These are phyloP conservation scores for Bombus impatiens DNA, from an alignment of 1,140 invertebrate species.

Conservation along the genomic window DNA sequence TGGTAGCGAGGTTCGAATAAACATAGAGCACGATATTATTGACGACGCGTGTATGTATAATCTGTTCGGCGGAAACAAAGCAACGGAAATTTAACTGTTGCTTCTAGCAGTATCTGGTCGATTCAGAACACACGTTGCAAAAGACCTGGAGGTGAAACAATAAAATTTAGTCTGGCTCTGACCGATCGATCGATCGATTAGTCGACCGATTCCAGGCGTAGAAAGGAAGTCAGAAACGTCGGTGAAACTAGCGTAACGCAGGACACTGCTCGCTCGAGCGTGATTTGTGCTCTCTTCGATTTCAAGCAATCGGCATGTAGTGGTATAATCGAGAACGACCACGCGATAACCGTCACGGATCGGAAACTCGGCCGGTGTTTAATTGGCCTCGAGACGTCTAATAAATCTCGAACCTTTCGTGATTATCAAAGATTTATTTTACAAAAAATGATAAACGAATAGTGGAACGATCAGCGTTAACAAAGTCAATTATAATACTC, in stretches of 20 bases:
- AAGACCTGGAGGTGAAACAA: too few species aligned
- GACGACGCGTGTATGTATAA: background rate
- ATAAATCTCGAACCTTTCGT: slow-evolving; percentile 50
- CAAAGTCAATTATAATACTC: slow-evolving; percentile 42
- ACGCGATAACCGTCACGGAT: slow-evolving; percentile 66
- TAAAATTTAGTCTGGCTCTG: background rate
- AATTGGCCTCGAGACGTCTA: slow-evolving; percentile 56
- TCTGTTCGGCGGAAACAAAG: background rate
- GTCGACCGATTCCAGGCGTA: background rate
- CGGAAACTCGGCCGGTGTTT: slow-evolving; percentile 49
- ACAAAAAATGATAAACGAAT: slow-evolving; percentile 15
- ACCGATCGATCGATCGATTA: background rate
- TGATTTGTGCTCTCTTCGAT: slow-evolving; percentile 51
- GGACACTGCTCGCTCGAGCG: slow-evolving; percentile 45
- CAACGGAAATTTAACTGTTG: background rate
- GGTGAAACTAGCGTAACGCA: slow-evolving; percentile 1
- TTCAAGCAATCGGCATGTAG: slow-evolving; percentile 25
- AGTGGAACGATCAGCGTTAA: slow-evolving; percentile 6
- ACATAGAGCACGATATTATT: background rate
- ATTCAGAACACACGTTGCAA: background rate
- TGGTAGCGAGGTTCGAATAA: too few species aligned
- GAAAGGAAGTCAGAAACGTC: background rate
- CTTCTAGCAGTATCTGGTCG: background rate
- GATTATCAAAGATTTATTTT: slow-evolving; percentile 57
- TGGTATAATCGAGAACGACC: slow-evolving; percentile 53